Evolutionary conservation across 2,888 invertebrate species (phyloP).

Genomic region (Phalera bucephala): DNA sequence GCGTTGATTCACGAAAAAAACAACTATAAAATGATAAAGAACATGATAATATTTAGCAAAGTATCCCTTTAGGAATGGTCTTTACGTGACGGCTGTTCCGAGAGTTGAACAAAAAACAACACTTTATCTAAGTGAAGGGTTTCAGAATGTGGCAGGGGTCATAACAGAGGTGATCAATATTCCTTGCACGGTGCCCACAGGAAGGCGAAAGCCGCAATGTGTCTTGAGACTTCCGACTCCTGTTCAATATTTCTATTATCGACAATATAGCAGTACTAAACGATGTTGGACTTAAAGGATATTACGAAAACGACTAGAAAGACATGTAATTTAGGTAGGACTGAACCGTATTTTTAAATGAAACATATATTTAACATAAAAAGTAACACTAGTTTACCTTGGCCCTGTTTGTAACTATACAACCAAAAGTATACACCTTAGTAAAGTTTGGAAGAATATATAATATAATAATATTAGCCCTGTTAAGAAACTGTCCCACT

Average conservation of each 20-base stretch:
- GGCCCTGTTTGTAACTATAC: too few species aligned
- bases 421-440: too few species aligned
- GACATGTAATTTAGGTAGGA: too few species aligned
- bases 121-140: conserved; percentile 58
- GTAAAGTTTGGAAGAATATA: too few species aligned
- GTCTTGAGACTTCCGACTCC: conserved; percentile 65
- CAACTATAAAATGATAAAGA: too few species aligned
- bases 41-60: conserved; percentile 25
- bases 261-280: conserved; percentile 42
- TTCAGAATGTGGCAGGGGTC: conserved; percentile 46
- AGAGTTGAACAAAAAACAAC: conserved; percentile 51
- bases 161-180: conserved; percentile 58
- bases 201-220: conserved; percentile 74
- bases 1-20: too few species aligned
- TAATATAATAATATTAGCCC: too few species aligned
- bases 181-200: conserved; percentile 53
- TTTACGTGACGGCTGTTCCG: conserved; percentile 49
- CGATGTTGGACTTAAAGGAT: conserved; percentile 24
- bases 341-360: too few species aligned
- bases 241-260: conserved; percentile 71
- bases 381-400: too few species aligned
- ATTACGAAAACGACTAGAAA: too few species aligned
- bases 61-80: conserved; percentile 29
- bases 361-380: too few species aligned
- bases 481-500: too few species aligned